These are phyloP conservation scores for Eptatretus atami DNA, from an alignment of 2,797 vertebrate genomes.

Conservation along the genomic window DNA sequence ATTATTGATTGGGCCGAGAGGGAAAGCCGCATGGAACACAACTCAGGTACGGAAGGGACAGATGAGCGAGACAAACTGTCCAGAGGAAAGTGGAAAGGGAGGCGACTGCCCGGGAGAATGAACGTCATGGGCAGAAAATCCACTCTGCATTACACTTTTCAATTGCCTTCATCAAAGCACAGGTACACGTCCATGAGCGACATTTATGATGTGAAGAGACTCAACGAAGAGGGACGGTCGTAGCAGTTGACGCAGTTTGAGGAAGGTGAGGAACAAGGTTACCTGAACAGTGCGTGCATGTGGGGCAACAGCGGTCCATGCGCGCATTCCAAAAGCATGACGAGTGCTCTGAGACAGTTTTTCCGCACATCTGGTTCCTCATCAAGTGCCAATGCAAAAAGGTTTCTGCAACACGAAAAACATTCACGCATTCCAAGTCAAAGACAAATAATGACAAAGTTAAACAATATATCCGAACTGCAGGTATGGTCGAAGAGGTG, in stretches of 20 bases:
- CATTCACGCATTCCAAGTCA: not conserved
- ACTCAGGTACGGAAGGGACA: too few relatives aligned
- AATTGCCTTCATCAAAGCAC: too few relatives aligned
- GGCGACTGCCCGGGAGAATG: too few relatives aligned
- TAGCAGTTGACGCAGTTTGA: not conserved
- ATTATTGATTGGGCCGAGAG: too few relatives aligned
- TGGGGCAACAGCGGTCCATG: slow-evolving; percentile 48
- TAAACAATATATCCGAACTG: not conserved
- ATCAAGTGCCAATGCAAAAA: slow-evolving; percentile 49
- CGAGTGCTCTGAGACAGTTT: slow-evolving; percentile 56
- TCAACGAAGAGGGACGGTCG: too few relatives aligned
- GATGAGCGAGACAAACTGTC: too few relatives aligned
- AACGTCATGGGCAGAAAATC: too few relatives aligned
- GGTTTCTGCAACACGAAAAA: slow-evolving; percentile 21
- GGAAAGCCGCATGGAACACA: too few relatives aligned
- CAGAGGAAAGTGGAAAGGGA: too few relatives aligned
- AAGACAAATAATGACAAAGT: not conserved
- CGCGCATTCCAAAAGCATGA: slow-evolving; percentile 50
- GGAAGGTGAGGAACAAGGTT: slow-evolving; percentile 8
- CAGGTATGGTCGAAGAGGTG: not conserved
- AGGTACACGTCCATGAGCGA: too few relatives aligned
- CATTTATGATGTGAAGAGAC: too few relatives aligned
- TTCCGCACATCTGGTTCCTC: slow-evolving; percentile 73
- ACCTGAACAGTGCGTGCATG: slow-evolving; percentile 52
- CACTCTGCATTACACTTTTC: too few relatives aligned